Evolutionary conservation across 2,888 invertebrate genomes (phyloP), one percentile per base, ranked within the genome.

Genomic region (Embidobia sp.): DNA sequence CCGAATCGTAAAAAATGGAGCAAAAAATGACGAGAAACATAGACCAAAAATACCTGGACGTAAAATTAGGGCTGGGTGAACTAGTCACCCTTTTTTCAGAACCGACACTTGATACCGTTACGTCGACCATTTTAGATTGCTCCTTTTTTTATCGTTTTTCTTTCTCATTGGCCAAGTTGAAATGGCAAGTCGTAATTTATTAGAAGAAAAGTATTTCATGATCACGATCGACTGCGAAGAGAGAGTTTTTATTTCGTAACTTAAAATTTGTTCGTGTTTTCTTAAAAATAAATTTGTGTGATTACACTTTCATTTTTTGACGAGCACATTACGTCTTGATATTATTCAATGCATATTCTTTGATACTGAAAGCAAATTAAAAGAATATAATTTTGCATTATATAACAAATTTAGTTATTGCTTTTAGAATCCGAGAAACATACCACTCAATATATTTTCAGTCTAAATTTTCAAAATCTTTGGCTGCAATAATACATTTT

Each of bases 1-100:
- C 78, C 82, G 82, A 85, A 85, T 82, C 83, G 82, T 82, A 82
- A 82, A 76, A 83, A 87, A 85, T 84, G 73, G 69, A 53, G 78
- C 81, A 82, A 84, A 85, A 83, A 84, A 46, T 10, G 48, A 18
- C 7, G 31, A 16, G 37, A 48, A 73, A 11, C 33, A 27, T 55
- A 37, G 63, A 55, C 67, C 40, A 53, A 61, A 72, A 72, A 72
- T 72, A 31, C 63, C 57, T 64, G 49, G 40, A 33, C 42, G 51
- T 33, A 40, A 40, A 73, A 64, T 64, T 64, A 70, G 57, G 51
- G 63, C 55, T 72, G 42, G 31, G 13, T 51, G 57, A 57, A 73
- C 79, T 53, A 64, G 53, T 53, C 40, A 57, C 75, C 76, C 70
- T 66, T 69, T 66, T 57, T 64, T 31, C 18, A 57, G 55, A 46